Conservation (phyloP, 1,140 invertebrate genomes). For the Scaptomyza pallida region DNA sequence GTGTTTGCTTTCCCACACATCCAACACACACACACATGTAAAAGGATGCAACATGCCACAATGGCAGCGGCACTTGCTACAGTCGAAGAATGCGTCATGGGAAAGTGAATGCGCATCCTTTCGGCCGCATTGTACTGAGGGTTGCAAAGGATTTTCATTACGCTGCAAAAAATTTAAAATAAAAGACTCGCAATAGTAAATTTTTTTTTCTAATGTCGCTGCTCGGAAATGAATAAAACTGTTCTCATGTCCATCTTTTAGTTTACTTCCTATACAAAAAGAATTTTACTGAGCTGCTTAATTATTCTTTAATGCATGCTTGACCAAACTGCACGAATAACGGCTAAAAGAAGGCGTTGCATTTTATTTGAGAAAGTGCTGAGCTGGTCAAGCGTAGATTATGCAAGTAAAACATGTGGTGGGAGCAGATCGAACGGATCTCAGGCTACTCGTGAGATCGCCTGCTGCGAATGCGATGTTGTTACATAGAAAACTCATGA, state of each 20-base stretch:
- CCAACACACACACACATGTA: constrained; percentile 33
- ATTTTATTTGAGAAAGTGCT: constrained; percentile 16
- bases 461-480: constrained; percentile 25
- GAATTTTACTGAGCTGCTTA: not conserved
- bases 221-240: too few relatives aligned
- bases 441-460: constrained; percentile 12
- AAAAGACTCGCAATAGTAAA: constrained; percentile 4
- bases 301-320: constrained; percentile 60
- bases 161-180: constrained; percentile 38
- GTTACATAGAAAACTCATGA: constrained; percentile 55
- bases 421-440: constrained; percentile 2
- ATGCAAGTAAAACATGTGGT: constrained; percentile 28
- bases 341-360: constrained; percentile 6
- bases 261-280: not conserved
- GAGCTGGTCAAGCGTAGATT: constrained; percentile 55
- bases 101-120: constrained; percentile 58
- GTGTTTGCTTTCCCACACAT: constrained; percentile 72
- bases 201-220: not conserved
- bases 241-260: not conserved
- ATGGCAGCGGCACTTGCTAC: constrained; percentile 32
- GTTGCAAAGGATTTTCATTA: constrained; percentile 45
- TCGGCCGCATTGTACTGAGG: not conserved
- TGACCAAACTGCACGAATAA: constrained; percentile 56
- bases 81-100: constrained; percentile 56
- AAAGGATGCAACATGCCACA: constrained; percentile 42